These are phyloP conservation scores for Ormyrus nitidulus DNA, from an alignment of 2,888 invertebrate genomes.

Conservation along the genomic window DNA sequence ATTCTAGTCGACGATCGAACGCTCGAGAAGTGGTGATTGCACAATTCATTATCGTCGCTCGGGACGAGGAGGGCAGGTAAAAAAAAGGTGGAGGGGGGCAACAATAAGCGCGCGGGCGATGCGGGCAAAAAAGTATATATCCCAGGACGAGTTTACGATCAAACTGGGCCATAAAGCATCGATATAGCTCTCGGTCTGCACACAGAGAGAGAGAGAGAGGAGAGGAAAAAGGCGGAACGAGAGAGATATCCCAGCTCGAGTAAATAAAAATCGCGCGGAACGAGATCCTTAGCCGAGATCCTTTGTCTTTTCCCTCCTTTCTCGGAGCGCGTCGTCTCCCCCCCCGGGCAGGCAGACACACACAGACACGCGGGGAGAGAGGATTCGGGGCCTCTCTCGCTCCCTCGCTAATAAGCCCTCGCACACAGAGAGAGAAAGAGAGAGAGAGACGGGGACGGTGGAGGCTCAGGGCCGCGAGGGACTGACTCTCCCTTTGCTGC, in stretches of 20 bases:
- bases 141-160: constrained; percentile 44
- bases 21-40: not conserved
- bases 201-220: not conserved
- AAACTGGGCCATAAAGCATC: constrained; percentile 54
- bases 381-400: constrained; percentile 47
- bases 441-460: constrained; percentile 7
- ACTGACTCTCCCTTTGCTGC: constrained; percentile 51
- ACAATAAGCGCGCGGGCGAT: not conserved
- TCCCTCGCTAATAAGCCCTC: constrained; percentile 65
- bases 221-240: not conserved
- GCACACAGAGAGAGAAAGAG: constrained; percentile 2
- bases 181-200: constrained; percentile 20
- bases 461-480: constrained; percentile 41
- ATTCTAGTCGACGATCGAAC: too few species aligned
- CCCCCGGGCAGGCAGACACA: not conserved
- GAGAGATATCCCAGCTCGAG: not conserved
- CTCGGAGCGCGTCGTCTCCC: not conserved
- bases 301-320: constrained; percentile 55
- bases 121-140: not conserved
- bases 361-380: not conserved
- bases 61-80: not conserved
- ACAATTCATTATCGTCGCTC: not conserved
- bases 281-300: constrained; percentile 47
- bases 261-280: constrained; percentile 50
- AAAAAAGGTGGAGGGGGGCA: not conserved